phyloP scores from a whole-genome alignment of 2,888 invertebrate genomes.

The Lasioglossum pauxillum region DNA sequence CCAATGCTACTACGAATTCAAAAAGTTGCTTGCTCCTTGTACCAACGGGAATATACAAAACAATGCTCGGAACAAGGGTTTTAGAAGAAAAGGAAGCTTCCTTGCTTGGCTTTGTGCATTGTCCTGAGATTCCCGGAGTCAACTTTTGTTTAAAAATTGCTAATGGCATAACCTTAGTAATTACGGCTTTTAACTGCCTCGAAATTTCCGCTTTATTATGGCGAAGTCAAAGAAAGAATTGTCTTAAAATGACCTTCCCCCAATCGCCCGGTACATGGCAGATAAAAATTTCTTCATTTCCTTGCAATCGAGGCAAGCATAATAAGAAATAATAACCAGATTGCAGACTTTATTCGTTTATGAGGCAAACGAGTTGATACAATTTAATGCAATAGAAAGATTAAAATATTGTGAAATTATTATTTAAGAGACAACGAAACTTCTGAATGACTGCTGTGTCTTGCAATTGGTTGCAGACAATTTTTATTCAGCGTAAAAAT shows the following conservation, averaged over 20 bases:
- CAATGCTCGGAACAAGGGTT: background rate
- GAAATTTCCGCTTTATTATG: background rate
- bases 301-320: background rate
- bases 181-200: background rate
- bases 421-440: no score
- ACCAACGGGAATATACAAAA: no score
- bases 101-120: background rate
- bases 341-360: no score
- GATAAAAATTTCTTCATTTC: background rate
- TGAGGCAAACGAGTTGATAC: no score
- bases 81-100: background rate
- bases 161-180: background rate
- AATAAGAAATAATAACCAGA: background rate
- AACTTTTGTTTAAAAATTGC: background rate
- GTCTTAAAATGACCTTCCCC: background rate
- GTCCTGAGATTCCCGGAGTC: background rate
- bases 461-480: no score
- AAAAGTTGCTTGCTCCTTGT: no score
- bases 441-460: no score
- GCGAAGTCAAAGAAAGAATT: background rate
- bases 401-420: no score
- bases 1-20: no score
- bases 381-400: no score
- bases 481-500: no score
- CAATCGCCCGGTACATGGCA: background rate